Conservation (phyloP, 2,888 invertebrate genomes). For the Hydriomena furcata region DNA sequence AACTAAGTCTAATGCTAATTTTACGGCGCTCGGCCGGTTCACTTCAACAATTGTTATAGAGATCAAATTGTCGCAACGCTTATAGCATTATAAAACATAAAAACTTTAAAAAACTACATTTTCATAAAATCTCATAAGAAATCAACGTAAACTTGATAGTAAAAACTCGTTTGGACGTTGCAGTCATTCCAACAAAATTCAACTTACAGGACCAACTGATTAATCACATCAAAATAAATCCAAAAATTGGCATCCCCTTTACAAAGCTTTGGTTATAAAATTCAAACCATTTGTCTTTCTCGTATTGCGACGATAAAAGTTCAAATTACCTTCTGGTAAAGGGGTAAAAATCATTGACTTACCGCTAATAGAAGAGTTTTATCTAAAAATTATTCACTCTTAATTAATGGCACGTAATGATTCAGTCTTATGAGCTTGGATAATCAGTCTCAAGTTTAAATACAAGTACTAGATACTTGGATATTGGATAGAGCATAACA, state of each 20-base stretch:
- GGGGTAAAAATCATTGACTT: constrained; percentile 35
- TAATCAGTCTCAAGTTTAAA: constrained; percentile 35
- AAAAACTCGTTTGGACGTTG: constrained; percentile 40
- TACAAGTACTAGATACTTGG: not conserved
- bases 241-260: constrained; percentile 34
- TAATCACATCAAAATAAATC: constrained; percentile 24
- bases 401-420: constrained; percentile 38
- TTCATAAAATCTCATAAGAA: constrained; percentile 56
- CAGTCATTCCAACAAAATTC: constrained; percentile 1
- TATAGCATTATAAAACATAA: constrained; percentile 66
- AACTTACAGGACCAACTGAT: not conserved
- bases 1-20: constrained; percentile 50
- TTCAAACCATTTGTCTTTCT: constrained; percentile 30
- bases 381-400: constrained; percentile 19
- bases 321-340: constrained; percentile 39
- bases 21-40: constrained; percentile 60
- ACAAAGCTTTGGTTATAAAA: constrained; percentile 26
- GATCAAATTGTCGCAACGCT: constrained; percentile 75
- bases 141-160: constrained; percentile 45
- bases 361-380: constrained; percentile 31
- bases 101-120: constrained; percentile 50
- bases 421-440: constrained; percentile 39
- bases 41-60: constrained; percentile 76
- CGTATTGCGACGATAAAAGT: constrained; percentile 20
- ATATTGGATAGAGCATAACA: constrained; percentile 18